phyloP scores from a whole-genome alignment of 2,888 invertebrate genomes.

The Eupeodes latifasciatus region DNA sequence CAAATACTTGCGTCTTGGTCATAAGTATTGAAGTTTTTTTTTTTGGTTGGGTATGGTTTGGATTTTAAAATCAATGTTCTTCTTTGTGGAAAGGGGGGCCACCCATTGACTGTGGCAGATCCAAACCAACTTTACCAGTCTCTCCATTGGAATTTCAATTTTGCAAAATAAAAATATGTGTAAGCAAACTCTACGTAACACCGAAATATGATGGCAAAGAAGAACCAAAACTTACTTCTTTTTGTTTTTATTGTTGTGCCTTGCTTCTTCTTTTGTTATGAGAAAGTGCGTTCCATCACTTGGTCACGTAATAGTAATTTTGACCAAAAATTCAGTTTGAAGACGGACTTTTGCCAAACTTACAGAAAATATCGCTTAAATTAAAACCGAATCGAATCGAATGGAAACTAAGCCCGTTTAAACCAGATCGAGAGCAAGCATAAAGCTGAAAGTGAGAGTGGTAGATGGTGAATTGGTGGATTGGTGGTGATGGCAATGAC shows the following conservation, averaged over 20 bases:
- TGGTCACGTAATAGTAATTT: constrained; percentile 71
- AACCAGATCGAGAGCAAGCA: constrained; percentile 38
- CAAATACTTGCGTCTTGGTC: not conserved
- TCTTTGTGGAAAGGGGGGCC: not conserved
- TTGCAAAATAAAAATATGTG: constrained; percentile 49
- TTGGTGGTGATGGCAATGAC: no score
- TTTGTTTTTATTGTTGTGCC: constrained; percentile 4
- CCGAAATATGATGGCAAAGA: constrained; percentile 62
- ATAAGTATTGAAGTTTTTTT: not conserved
- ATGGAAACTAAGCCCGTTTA: constrained; percentile 18
- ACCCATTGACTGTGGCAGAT: not conserved
- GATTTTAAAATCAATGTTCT: not conserved
- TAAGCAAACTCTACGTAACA: constrained; percentile 47
- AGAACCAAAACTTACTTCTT: constrained; percentile 33
- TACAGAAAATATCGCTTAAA: constrained; percentile 28
- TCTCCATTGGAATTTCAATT: constrained; percentile 66
- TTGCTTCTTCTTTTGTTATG: constrained; percentile 46
- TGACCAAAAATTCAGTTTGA: constrained; percentile 62
- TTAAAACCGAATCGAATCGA: constrained; percentile 12
- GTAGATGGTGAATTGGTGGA: no score
- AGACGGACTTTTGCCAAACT: constrained; percentile 74
- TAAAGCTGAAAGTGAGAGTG: constrained; percentile 23
- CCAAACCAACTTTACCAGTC: not conserved
- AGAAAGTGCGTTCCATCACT: constrained; percentile 68
- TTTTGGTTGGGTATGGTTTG: constrained; percentile 9